Evolutionary conservation across 2,113 vertebrate species (phyloP).

Genomic region (Bujurquina vittata): DNA sequence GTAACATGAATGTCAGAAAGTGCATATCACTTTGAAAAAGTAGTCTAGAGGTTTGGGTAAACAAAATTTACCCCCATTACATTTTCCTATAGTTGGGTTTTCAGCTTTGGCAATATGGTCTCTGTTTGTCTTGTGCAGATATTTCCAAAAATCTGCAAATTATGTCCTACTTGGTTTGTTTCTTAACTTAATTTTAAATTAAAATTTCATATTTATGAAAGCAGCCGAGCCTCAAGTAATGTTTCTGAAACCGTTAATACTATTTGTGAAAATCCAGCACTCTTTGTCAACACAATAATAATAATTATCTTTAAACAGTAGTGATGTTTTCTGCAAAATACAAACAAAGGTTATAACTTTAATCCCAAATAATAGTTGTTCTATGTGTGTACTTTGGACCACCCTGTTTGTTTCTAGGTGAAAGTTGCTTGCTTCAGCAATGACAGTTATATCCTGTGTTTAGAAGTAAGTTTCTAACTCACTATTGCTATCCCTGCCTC

Average conservation of each 20-base stretch:
- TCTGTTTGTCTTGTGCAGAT: not conserved
- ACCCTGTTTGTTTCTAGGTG: not conserved
- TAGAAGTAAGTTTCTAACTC: not conserved
- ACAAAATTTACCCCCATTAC: not conserved
- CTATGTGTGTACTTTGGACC: not conserved
- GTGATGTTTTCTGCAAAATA: not conserved
- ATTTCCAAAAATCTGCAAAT: not conserved
- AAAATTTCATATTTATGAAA: not conserved
- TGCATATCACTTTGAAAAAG: not conserved
- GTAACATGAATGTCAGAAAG: not conserved
- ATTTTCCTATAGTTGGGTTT: not conserved
- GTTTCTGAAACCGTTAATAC: not conserved
- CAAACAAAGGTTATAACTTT: not conserved
- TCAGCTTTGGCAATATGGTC: not conserved
- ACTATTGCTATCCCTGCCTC: not conserved
- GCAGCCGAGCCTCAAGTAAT: not conserved
- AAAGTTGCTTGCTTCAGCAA: not conserved
- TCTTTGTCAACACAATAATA: not conserved
- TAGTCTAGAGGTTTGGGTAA: not conserved
- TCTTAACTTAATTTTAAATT: not conserved
- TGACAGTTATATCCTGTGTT: not conserved
- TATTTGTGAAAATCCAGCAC: not conserved
- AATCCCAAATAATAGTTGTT: not conserved
- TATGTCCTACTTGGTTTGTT: not conserved
- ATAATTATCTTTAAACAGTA: not conserved